Base-by-base conservation (phyloP, 1,140 invertebrate species). In the Lasioglossum albipes region DNA sequence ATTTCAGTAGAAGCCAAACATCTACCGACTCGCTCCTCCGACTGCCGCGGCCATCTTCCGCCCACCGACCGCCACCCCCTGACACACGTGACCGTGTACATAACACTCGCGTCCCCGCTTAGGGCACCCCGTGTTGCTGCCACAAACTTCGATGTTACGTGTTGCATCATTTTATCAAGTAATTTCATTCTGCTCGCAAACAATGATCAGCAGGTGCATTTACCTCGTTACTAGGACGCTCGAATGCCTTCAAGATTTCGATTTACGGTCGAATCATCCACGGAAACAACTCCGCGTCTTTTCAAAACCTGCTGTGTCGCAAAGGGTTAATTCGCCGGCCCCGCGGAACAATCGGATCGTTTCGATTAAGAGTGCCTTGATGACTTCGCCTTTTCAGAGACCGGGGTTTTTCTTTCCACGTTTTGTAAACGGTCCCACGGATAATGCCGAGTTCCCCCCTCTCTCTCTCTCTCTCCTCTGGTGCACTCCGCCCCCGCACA, bases 1-100 rank as follows among this genome's bases (percentile, higher is more conserved):
- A 93, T 93, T 93, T 93, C 91, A 93, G 92, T 92, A 92, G 91
- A 93, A 93, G 91, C 91, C 92, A 93, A 93, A 93, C 91, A 93
- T 93, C 90, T 84, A 88, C 87, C 59, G 78, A 54, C 82, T 69
- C 52, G 45, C 31, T 52, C 49, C 18, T 70, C 61, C 64, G 52
- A 52, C 64, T 45, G 31, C 52, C 67, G 52, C 18, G 18, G 52
- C 57, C 71, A 42, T 77, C 67, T 72, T 75, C 80, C 59, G 52
- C 62, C 59, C 9, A 0, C 18, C 52, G 0, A 7, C 65, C 2
- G 9, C 41, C 42, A 0, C 36, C 74, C 68, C 27, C 31, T 54
- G 36, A 36, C 36, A 36, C 36, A 36, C 36, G 36, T 36, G 36
- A 36, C 1, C 36, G 36, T 36, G n/a, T n/a, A n/a, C 36, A 36